These are phyloP conservation scores for Sinodicranocentrus sp. DNA, from an alignment of 2,888 invertebrate species.

Conservation along the genomic window DNA sequence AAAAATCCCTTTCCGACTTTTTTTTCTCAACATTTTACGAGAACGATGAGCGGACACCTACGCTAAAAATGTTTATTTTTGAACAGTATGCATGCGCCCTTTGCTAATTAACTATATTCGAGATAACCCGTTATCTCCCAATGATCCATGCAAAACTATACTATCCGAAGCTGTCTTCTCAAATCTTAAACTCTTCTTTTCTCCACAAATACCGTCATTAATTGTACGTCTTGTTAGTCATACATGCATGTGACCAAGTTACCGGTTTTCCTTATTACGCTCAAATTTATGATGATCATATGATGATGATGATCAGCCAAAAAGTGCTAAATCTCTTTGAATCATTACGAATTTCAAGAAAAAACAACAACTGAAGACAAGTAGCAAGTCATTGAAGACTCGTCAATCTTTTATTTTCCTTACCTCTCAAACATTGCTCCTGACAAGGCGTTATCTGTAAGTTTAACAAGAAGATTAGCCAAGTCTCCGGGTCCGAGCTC, in stretches of 20 bases:
- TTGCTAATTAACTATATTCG: conserved; percentile 37
- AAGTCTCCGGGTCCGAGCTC: conserved; percentile 62
- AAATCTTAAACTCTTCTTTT: neutral
- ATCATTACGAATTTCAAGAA: no score
- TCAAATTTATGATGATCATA: conserved; percentile 23
- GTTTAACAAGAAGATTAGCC: conserved; percentile 69
- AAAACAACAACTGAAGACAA: no score
- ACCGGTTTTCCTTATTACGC: conserved; percentile 10
- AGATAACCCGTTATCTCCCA: conserved; percentile 9
- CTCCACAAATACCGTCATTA: neutral
- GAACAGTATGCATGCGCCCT: conserved; percentile 11
- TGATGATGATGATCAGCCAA: neutral
- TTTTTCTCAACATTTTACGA: neutral
- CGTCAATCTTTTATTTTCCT: no score
- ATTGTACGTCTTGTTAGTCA: conserved; percentile 29
- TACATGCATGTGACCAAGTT: neutral
- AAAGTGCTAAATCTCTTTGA: no score
- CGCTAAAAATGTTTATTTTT: conserved; percentile 50
- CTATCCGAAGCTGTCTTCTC: no score
- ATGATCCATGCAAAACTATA: neutral
- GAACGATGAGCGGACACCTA: conserved; percentile 10
- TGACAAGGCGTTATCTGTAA: conserved; percentile 69
- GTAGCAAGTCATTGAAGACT: no score
- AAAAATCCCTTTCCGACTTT: neutral
- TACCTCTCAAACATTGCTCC: conserved; percentile 74